phyloP scores from a whole-genome alignment of 2,113 vertebrate species.

The Tragelaphus scriptus region DNA sequence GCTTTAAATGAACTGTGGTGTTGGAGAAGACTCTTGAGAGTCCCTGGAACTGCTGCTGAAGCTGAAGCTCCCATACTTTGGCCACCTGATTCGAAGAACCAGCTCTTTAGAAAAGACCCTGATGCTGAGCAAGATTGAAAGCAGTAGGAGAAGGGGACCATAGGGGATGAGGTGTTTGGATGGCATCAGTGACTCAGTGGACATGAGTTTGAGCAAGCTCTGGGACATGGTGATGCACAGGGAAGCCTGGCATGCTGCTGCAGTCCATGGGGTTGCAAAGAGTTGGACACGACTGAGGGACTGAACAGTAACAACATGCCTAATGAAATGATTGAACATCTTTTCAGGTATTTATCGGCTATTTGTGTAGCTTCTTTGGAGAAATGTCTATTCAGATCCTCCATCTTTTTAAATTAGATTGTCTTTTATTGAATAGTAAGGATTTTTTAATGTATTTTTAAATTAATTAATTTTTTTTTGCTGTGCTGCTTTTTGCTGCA shows the following conservation, averaged over 20 bases:
- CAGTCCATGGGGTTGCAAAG: background rate
- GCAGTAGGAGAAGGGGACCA: background rate
- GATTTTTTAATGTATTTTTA: background rate
- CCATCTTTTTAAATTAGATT: background rate
- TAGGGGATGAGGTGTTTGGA: background rate
- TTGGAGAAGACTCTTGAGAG: background rate
- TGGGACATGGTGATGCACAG: background rate
- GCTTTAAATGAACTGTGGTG: background rate
- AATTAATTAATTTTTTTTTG: background rate
- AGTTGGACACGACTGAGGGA: background rate
- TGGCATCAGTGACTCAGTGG: background rate
- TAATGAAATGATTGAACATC: background rate
- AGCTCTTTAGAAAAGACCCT: background rate
- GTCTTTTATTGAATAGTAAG: background rate
- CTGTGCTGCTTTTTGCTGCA: background rate
- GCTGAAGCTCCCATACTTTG: background rate
- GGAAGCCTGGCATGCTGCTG: background rate
- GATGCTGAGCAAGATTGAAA: background rate
- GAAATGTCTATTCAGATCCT: background rate
- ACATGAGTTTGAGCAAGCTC: background rate
- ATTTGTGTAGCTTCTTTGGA: background rate
- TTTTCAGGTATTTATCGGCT: background rate
- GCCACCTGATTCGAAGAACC: background rate
- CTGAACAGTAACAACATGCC: background rate
- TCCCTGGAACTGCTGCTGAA: background rate